Percentiles rank a stretch among this genome's conserved stretches.
Conservation (phyloP, 37 sponge, comb jelly and placozoan species). For the Spongia lamella region DNA sequence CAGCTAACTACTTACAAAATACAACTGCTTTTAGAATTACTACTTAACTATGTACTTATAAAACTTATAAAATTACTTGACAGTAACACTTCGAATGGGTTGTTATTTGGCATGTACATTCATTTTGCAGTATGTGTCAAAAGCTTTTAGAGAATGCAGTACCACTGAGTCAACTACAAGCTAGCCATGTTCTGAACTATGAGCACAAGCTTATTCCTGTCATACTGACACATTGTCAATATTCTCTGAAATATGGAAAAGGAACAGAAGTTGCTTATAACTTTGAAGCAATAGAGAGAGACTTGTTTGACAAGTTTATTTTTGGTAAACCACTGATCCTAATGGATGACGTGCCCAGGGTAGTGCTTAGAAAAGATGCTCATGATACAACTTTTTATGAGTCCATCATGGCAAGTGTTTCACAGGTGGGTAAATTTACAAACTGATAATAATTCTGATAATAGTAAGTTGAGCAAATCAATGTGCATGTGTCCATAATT, state of each 20-base stretch:
- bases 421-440: no score
- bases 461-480: no score
- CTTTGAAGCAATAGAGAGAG: constrained; percentile 72
- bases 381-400: constrained; percentile 25
- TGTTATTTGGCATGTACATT: no score
- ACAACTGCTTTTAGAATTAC: no score
- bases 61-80: no score
- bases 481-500: no score
- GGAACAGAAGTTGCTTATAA: constrained; percentile 70
- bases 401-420: no score
- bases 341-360: constrained; percentile 53
- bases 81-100: no score
- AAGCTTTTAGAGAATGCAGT: constrained; percentile 31
- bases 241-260: constrained; percentile 70
- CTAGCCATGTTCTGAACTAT: constrained; percentile 67
- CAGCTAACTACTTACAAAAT: no score
- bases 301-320: constrained; percentile 76
- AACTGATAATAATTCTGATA: no score
- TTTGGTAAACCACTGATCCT: constrained; percentile 65
- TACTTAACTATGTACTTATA: no score
- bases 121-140: no score
- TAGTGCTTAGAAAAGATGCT: constrained; percentile 50
- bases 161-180: constrained; percentile 56
- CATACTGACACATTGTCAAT: constrained; percentile 77
- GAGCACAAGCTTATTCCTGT: constrained; percentile 65